phyloP scores from a whole-genome alignment of 2,113 vertebrate genomes.

The Corythornis cristatus region DNA sequence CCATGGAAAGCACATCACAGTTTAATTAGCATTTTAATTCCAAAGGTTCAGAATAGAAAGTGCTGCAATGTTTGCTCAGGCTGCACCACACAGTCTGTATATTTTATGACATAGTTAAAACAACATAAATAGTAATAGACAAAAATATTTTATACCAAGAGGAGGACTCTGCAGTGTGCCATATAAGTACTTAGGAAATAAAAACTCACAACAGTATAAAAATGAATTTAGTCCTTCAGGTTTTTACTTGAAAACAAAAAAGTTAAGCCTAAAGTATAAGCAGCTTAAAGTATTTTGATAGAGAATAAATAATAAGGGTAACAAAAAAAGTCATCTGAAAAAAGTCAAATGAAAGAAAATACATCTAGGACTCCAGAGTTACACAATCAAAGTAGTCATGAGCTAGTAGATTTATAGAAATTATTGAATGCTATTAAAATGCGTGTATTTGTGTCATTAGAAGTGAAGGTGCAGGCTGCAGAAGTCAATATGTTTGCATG shows the following conservation, averaged over 20 bases:
- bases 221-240: background rate
- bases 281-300: background rate
- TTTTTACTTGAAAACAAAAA: background rate
- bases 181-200: background rate
- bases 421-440: background rate
- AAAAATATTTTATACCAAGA: background rate
- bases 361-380: background rate
- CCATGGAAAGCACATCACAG: fast-evolving
- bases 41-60: background rate
- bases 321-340: background rate
- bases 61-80: background rate
- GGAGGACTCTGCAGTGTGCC: background rate
- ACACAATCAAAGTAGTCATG: background rate
- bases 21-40: background rate
- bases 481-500: background rate
- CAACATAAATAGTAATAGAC: background rate
- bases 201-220: background rate
- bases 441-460: background rate
- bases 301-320: background rate
- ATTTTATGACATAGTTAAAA: background rate
- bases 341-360: no score
- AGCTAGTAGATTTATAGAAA: background rate
- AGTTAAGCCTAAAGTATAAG: background rate
- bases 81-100: background rate
- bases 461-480: background rate